A percentile compares a stretch with the other conserved stretches of the same genome.
Evolutionary conservation across 2,888 invertebrate genomes (phyloP).

Genomic region (Scelioninae gen. 2): DNA sequence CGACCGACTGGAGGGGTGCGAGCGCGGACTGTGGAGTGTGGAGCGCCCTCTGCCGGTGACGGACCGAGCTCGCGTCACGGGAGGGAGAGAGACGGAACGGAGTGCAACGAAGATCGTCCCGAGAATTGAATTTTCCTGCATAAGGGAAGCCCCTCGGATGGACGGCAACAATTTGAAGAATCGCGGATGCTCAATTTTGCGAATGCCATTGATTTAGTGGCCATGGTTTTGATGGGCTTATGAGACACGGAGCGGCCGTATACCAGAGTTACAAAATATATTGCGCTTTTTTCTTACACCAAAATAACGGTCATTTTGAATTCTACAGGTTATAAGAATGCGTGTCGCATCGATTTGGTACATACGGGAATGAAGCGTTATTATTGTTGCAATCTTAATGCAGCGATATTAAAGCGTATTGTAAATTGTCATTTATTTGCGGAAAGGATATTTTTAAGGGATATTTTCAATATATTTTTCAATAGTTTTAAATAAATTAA

Average conservation of each 20-base stretch:
- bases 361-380: not conserved
- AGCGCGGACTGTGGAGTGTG: too few relatives aligned
- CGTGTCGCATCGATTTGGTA: conserved; percentile 5
- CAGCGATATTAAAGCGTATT: too few relatives aligned
- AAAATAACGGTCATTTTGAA: conserved; percentile 7
- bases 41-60: conserved; percentile 30
- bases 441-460: too few relatives aligned
- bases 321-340: conserved; percentile 3
- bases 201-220: conserved; percentile 12
- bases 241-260: too few relatives aligned
- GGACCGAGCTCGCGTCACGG: conserved; percentile 7
- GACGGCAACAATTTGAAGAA: conserved; percentile 49
- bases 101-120: conserved; percentile 37
- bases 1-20: conserved; percentile 13
- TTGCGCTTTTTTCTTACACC: not conserved
- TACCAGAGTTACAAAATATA: too few relatives aligned
- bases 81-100: conserved; percentile 16
- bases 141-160: conserved; percentile 47
- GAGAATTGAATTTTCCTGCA: conserved; percentile 61
- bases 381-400: too few relatives aligned
- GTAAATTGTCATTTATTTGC: too few relatives aligned
- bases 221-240: conserved; percentile 13
- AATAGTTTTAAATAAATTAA: too few relatives aligned
- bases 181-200: conserved; percentile 31
- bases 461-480: too few relatives aligned